Evolutionary conservation across 2,888 invertebrate species (phyloP), one percentile per base, ranked within the genome.

Genomic region (Diploptera punctata): DNA sequence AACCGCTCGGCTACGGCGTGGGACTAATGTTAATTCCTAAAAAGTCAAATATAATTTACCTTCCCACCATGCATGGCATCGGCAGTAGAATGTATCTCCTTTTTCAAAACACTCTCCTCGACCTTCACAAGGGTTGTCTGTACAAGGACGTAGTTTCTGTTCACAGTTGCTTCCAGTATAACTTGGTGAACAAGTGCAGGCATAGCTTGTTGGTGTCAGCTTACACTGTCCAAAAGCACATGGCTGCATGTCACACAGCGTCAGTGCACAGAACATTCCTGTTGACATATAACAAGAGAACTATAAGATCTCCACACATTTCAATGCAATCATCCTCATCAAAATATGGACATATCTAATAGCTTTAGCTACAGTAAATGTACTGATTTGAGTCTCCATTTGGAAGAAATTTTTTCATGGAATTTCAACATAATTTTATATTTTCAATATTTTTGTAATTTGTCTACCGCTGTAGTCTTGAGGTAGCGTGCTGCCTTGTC

Each of bases 231-330:
- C 92, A 80, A 87, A 89, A 10, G 87, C 83, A 81, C 92, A 92
- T 0, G 90, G 90, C 9, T 90, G 89, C 54, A 91, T 82, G 79
- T 93, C 93, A 83, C 93, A 94, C 65, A 90, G 87, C 1, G 90
- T 92, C 67, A 92, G 83, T 21, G 91, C 88, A 81, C 94, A 94
- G 82, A 94, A 92, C 75, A 91, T 84, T 43, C 93, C 92, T 91
- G 82, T 29, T 43, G 24, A 54, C 10, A 43, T 52, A 33, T n/a
- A n/a, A n/a, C n/a, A n/a, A n/a, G n/a, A n/a, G n/a, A n/a, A n/a
- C n/a, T n/a, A n/a, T n/a, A n/a, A n/a, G n/a, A n/a, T n/a, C n/a
- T n/a, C n/a, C n/a, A n/a, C n/a, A n/a, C n/a, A n/a, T n/a, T n/a
- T n/a, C n/a, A n/a, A n/a, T n/a, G n/a, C n/a, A n/a, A n/a, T n/a